Conservation (phyloP, 2,113 vertebrate species). For the Odocoileus hemionus region DNA sequence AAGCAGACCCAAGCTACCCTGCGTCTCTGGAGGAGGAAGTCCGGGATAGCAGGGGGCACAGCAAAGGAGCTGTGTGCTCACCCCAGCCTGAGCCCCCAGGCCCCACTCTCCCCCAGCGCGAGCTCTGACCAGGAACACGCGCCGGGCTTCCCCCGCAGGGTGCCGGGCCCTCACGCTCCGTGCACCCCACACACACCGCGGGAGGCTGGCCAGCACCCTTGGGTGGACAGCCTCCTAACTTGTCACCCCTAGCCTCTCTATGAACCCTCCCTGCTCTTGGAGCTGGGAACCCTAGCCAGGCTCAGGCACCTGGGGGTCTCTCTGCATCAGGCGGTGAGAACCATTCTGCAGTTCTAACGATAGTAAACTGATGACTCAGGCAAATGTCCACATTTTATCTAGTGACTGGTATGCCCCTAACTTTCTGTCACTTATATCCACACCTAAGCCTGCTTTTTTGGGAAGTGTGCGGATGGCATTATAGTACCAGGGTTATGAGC, state of each 20-base stretch:
- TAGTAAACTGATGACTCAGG: background rate
- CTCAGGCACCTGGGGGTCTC: background rate
- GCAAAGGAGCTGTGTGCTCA: background rate
- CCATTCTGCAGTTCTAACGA: background rate
- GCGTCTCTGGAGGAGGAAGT: background rate
- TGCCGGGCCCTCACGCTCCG: background rate
- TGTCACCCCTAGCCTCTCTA: background rate
- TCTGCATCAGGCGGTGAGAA: background rate
- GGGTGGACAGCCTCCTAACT: background rate
- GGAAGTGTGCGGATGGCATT: background rate
- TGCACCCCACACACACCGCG: rapidly evolving
- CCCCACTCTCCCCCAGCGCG: background rate
- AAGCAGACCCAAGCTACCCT: background rate
- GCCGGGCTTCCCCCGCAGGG: background rate
- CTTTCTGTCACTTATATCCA: background rate
- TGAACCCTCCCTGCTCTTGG: background rate
- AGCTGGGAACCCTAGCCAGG: background rate
- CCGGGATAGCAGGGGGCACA: background rate
- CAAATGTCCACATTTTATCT: background rate
- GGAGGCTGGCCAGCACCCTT: no score
- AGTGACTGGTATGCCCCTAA: background rate
- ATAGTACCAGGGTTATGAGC: background rate
- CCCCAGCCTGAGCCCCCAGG: background rate
- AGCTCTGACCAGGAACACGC: rapidly evolving
- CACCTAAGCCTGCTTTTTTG: background rate